Conservation (phyloP, 2,113 vertebrate species). For the Taxidea taxus region DNA sequence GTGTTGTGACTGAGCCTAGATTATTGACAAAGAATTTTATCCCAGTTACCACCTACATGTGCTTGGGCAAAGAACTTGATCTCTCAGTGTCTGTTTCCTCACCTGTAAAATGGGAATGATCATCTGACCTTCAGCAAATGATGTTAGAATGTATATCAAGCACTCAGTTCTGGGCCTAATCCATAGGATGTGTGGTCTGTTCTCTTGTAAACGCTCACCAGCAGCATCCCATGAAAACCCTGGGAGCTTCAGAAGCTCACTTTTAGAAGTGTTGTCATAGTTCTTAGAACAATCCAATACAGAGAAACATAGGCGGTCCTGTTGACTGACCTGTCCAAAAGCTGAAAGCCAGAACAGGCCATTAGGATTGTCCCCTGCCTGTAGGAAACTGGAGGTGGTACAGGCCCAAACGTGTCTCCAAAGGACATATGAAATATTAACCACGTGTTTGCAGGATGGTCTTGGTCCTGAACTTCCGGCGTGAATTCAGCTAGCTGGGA, state of each 20-base stretch:
- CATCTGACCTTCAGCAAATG: neutral
- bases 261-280: neutral
- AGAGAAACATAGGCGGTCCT: neutral
- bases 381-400: neutral
- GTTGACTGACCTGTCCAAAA: neutral
- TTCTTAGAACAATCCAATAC: neutral
- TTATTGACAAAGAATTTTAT: neutral
- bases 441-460: neutral
- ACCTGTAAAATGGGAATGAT: neutral
- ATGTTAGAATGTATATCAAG: neutral
- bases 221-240: neutral
- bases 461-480: neutral
- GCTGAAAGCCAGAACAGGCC: neutral
- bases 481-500: conserved; percentile 6
- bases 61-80: neutral
- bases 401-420: neutral
- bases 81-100: neutral
- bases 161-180: neutral
- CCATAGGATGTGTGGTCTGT: fast-evolving
- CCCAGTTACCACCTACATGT: neutral
- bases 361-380: neutral
- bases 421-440: neutral
- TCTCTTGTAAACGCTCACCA: neutral
- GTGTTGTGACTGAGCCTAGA: neutral
- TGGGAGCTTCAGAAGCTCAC: neutral